Conservation (phyloP, 2,888 invertebrate genomes). For the Eupelmus urozonus region DNA sequence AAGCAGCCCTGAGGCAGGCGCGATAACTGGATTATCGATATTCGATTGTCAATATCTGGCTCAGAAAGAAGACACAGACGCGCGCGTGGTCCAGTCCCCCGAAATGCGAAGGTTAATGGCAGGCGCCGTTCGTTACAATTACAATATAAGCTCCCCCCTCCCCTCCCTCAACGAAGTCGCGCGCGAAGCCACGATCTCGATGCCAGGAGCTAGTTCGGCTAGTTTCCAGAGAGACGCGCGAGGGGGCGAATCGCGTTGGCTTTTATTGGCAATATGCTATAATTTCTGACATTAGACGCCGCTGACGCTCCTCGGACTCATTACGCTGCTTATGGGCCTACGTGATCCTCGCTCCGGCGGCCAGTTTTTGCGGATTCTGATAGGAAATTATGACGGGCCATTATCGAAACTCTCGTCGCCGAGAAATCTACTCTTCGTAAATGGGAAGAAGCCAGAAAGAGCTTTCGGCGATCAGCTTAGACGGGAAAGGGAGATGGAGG, state of each 20-base stretch:
- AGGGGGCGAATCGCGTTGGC: conserved; percentile 65
- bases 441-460: conserved; percentile 14
- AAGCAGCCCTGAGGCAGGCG: conserved; percentile 22
- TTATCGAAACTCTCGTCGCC: conserved; percentile 61
- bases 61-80: conserved; percentile 40
- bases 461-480: conserved; percentile 20
- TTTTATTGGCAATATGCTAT: conserved; percentile 78
- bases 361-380: conserved; percentile 70
- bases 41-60: conserved; percentile 62
- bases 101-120: conserved; percentile 58
- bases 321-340: conserved; percentile 72
- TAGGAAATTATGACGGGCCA: conserved; percentile 72
- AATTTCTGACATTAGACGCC: conserved; percentile 77
- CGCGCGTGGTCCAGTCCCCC: conserved; percentile 21
- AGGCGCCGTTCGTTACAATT: conserved; percentile 73
- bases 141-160: conserved; percentile 67
- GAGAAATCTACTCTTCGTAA: conserved; percentile 37
- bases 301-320: conserved; percentile 76
- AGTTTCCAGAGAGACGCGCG: conserved; percentile 59
- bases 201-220: conserved; percentile 62
- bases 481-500: conserved; percentile 9
- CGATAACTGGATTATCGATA: conserved; percentile 71
- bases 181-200: conserved; percentile 59
- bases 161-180: conserved; percentile 24
- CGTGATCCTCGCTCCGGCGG: conserved; percentile 68